A percentile compares a stretch with the other conserved stretches of the same genome.
These are phyloP conservation scores for Moxostoma hubbsi DNA, from an alignment of 2,797 vertebrate species.

Conservation along the genomic window DNA sequence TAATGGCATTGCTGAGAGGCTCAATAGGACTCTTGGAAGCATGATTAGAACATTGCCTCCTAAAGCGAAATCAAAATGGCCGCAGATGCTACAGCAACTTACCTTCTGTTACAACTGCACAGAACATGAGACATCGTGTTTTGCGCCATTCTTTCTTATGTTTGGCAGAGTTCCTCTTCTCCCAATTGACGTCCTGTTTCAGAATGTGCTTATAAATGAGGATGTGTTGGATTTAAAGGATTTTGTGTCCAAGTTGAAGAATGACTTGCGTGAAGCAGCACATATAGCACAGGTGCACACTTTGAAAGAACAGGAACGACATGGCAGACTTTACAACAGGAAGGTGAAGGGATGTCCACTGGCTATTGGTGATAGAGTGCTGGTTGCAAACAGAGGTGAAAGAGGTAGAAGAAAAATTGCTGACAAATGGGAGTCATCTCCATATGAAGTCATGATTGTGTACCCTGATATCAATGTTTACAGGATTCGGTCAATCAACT, in stretches of 20 bases:
- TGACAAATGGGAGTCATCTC: constrained; percentile 23
- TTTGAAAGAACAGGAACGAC: constrained; percentile 18
- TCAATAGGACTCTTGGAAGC: constrained; percentile 5
- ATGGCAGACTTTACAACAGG: constrained; percentile 24
- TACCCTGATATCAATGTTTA: neutral
- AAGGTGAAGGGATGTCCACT: constrained; percentile 16
- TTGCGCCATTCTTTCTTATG: constrained; percentile 37
- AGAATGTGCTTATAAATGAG: neutral
- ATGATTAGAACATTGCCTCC: constrained; percentile 18
- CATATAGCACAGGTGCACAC: neutral
- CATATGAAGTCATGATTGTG: constrained; percentile 7
- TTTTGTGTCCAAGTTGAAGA: constrained; percentile 26
- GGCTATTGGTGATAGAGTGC: neutral
- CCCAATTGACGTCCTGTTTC: constrained; percentile 39
- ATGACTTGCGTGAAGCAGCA: constrained; percentile 30
- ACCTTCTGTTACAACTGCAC: constrained; percentile 42
- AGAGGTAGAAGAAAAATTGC: neutral
- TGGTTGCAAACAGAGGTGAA: constrained; percentile 4
- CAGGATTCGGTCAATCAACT: neutral
- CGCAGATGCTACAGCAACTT: constrained; percentile 15
- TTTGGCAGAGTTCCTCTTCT: constrained; percentile 30
- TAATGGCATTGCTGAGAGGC: neutral
- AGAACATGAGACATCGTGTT: constrained; percentile 42
- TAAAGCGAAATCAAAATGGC: neutral
- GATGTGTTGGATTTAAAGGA: constrained; percentile 22